A percentile compares a stretch with the other conserved stretches of the same genome.
phyloP scores from a whole-genome alignment of 2,113 vertebrate genomes.

The Hyaena hyaena region DNA sequence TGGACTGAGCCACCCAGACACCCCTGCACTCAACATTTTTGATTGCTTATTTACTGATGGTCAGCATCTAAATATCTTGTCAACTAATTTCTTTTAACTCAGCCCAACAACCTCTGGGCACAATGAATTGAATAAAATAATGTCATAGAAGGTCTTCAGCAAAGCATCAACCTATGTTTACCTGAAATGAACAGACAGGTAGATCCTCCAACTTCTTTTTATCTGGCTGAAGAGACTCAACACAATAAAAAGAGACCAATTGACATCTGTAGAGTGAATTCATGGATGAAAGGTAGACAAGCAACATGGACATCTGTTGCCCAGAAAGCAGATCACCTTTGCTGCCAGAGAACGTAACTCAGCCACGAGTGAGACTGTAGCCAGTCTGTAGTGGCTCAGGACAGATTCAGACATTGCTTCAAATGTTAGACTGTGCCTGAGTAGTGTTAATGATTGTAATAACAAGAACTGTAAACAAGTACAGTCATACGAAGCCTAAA shows the following conservation, averaged over 20 bases:
- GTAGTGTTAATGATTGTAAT: conserved; percentile 44
- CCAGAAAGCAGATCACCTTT: neutral
- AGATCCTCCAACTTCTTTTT: neutral
- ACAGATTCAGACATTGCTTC: neutral
- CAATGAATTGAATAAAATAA: neutral
- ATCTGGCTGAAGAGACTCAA: neutral
- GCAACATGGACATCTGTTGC: neutral
- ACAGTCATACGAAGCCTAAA: conserved; percentile 71
- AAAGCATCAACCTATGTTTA: neutral
- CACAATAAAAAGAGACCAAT: neutral
- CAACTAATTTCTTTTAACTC: neutral
- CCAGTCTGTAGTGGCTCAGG: neutral
- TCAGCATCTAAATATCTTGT: neutral
- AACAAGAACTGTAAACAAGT: conserved; percentile 74
- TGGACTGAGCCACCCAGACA: too few species aligned
- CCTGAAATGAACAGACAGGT: neutral
- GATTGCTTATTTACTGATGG: neutral
- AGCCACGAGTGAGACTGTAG: neutral
- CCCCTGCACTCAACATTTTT: neutral
- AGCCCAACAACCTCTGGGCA: neutral
- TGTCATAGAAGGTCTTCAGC: neutral
- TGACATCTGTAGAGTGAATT: neutral
- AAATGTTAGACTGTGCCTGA: neutral
- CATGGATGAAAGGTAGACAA: neutral
- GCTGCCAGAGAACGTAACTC: neutral